Conservation (phyloP, 2,113 vertebrate species). For the Raphicerus campestris region DNA sequence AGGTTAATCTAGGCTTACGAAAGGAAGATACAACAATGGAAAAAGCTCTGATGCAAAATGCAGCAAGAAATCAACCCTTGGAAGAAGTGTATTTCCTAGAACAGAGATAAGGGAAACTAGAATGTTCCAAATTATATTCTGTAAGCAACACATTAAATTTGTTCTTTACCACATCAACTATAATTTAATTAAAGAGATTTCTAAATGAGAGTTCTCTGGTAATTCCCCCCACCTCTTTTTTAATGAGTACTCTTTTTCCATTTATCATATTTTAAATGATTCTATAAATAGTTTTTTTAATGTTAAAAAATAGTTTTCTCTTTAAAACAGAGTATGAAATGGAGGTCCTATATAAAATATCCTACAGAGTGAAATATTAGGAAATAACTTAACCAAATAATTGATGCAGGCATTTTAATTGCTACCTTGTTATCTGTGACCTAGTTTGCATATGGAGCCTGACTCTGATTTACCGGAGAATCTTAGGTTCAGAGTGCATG, state of each 20-base stretch:
- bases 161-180: slow-evolving; percentile 3
- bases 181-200: slow-evolving; percentile 38
- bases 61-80: neutral
- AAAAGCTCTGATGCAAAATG: neutral
- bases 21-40: slow-evolving; percentile 25
- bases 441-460: slow-evolving; percentile 52
- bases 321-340: slow-evolving; percentile 40
- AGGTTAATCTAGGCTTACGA: slow-evolving; percentile 69
- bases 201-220: slow-evolving; percentile 27
- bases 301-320: slow-evolving; percentile 55
- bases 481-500: neutral
- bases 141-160: slow-evolving; percentile 22
- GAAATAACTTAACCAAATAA: slow-evolving; percentile 67
- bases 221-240: slow-evolving; percentile 10
- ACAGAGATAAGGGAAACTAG: neutral
- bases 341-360: slow-evolving; percentile 57
- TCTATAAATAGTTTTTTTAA: slow-evolving; percentile 63
- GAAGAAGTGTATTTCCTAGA: slow-evolving; percentile 4
- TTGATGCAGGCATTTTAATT: slow-evolving; percentile 67
- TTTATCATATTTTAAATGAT: slow-evolving; percentile 54
- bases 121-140: neutral
- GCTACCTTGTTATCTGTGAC: slow-evolving; percentile 68
- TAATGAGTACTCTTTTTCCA: slow-evolving; percentile 36
- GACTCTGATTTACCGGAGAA: slow-evolving; percentile 47
- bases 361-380: slow-evolving; percentile 68